Percentiles rank a stretch among this genome's conserved stretches.
Conservation (phyloP, 2,888 invertebrate species). For the Eupithecia dodoneata region DNA sequence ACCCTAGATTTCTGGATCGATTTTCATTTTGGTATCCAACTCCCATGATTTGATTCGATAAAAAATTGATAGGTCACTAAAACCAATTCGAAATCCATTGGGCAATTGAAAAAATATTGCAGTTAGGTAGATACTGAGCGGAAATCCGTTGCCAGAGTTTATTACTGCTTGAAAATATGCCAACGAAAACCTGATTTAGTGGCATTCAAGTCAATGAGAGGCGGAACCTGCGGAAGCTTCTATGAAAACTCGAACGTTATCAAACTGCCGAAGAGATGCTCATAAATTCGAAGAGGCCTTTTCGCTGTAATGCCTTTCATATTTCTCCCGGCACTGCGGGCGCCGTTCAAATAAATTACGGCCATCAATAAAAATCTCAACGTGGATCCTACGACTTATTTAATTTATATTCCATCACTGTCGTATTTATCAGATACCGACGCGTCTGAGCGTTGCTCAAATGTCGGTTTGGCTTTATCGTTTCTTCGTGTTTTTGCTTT, state of each 20-base stretch:
- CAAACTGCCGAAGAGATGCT: conserved; percentile 79
- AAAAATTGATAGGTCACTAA: neutral
- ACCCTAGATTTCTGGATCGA: neutral
- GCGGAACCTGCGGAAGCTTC: conserved; percentile 42
- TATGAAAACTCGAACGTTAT: conserved; percentile 65
- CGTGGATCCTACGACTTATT: conserved; percentile 80
- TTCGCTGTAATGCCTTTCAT: conserved; percentile 83
- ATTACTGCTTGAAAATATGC: conserved; percentile 19
- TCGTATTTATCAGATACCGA: conserved; percentile 78
- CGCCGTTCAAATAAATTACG: conserved; percentile 82
- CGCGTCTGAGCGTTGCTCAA: conserved; percentile 47
- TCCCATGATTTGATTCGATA: neutral
- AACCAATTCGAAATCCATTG: conserved; percentile 6
- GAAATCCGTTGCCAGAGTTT: conserved; percentile 5
- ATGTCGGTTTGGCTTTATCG: conserved; percentile 46
- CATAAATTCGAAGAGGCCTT: conserved; percentile 82
- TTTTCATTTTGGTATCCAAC: neutral
- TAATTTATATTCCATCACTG: conserved; percentile 82
- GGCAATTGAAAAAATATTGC: conserved; percentile 9
- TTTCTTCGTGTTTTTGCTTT: conserved; percentile 46
- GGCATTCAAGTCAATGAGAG: conserved; percentile 42
- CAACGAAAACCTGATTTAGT: conserved; percentile 32
- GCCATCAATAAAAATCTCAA: conserved; percentile 82
- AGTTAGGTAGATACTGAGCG: neutral
- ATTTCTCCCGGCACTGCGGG: conserved; percentile 81